Conservation (phyloP, 2,888 invertebrate species). For the Aphodius sticticus region DNA sequence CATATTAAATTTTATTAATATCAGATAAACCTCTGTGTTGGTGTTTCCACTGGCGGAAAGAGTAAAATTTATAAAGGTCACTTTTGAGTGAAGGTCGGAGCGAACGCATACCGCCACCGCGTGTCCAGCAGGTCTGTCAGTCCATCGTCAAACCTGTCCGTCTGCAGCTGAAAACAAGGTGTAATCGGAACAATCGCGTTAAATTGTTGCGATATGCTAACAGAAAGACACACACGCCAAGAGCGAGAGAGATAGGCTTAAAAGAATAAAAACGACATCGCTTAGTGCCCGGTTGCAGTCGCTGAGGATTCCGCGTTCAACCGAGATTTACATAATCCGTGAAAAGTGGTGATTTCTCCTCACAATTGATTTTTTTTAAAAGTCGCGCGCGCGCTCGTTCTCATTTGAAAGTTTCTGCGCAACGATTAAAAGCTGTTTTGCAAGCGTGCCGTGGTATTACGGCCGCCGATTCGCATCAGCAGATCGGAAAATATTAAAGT, state of each 20-base stretch:
- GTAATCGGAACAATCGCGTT: neutral
- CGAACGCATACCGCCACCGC: neutral
- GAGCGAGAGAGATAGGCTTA: neutral
- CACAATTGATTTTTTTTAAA: conserved; percentile 4
- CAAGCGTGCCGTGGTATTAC: neutral
- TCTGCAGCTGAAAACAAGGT: neutral
- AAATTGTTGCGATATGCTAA: neutral
- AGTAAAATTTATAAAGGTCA: neutral
- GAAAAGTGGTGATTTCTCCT: neutral
- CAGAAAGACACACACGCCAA: neutral
- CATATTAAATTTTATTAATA: neutral
- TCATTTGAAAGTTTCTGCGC: neutral
- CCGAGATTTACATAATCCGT: neutral
- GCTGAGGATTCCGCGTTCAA: neutral
- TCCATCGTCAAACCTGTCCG: neutral
- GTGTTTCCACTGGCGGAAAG: neutral
- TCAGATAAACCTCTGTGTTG: neutral
- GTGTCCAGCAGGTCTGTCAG: neutral
- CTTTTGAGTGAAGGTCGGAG: neutral
- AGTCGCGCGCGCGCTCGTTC: conserved; percentile 4
- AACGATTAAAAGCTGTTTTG: conserved; percentile 4
- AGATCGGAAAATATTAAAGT: neutral
- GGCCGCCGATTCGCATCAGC: neutral
- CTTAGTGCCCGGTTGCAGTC: neutral
- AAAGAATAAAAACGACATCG: neutral